Percentiles rank a stretch among this genome's conserved stretches.
Conservation (phyloP, 2,113 vertebrate species). For the Rhea americana region DNA sequence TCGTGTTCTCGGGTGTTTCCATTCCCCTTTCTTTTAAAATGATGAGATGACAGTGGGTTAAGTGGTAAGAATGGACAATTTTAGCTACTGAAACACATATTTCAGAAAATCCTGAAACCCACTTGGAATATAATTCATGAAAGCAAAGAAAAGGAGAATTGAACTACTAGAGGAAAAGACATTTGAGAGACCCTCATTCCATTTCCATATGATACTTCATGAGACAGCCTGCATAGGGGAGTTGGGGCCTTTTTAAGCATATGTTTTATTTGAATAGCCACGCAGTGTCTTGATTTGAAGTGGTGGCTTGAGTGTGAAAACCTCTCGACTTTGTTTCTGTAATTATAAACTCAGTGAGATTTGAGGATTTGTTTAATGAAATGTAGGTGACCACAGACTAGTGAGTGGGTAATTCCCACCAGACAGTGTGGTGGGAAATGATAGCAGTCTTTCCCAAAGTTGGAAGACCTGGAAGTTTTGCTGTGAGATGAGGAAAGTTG, state of each 20-base stretch:
- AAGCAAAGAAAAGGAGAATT: background rate
- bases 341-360: background rate
- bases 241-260: rapidly evolving
- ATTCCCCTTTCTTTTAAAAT: background rate
- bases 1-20: rapidly evolving
- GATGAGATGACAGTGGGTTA: background rate
- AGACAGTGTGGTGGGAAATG: background rate
- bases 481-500: background rate
- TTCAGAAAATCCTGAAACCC: background rate
- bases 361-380: background rate
- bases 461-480: background rate
- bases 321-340: background rate
- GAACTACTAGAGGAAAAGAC: background rate
- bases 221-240: background rate
- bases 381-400: rapidly evolving
- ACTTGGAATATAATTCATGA: background rate
- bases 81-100: rapidly evolving
- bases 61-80: background rate
- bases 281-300: background rate
- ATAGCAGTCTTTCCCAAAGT: background rate
- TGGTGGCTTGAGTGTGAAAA: background rate
- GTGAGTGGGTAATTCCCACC: rapidly evolving
- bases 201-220: rapidly evolving
- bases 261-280: rapidly evolving
- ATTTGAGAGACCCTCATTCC: background rate